These are phyloP conservation scores for Cephalopachus bancanus DNA, from an alignment of 2,797 vertebrate genomes.

Conservation along the genomic window DNA sequence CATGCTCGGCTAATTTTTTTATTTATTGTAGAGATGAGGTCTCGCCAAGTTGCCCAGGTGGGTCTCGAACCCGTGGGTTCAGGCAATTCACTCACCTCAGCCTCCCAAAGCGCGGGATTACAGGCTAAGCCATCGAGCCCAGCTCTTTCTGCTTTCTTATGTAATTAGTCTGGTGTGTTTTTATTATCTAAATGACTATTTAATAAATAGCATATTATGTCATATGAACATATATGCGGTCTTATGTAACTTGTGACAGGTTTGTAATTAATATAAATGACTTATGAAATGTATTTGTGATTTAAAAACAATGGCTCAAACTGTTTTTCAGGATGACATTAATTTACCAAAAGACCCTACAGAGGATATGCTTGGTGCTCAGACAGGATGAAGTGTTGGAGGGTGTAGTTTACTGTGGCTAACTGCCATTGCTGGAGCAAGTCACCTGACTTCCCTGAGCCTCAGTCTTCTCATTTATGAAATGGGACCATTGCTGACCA, in stretches of 20 bases:
- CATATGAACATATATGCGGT: background rate
- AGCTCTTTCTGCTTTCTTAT: background rate
- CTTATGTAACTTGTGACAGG: conserved; percentile 25
- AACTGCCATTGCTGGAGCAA: background rate
- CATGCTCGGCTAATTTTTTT: too few species aligned
- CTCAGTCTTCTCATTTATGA: too few species aligned
- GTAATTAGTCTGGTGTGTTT: conserved; percentile 21
- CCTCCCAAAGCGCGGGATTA: too few species aligned
- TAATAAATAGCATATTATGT: conserved; percentile 45
- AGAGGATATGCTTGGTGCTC: rapidly evolving
- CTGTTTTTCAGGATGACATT: background rate
- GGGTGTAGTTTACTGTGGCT: background rate
- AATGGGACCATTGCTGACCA: background rate
- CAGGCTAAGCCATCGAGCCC: too few species aligned
- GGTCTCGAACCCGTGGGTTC: too few species aligned
- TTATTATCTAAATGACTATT: background rate
- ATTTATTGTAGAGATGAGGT: too few species aligned
- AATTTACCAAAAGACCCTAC: background rate
- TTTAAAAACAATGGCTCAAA: background rate
- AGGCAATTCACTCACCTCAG: too few species aligned
- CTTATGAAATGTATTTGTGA: background rate
- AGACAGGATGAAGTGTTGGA: background rate
- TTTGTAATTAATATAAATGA: background rate
- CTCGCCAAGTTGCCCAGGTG: too few species aligned
- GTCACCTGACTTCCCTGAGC: too few species aligned